Evolutionary conservation across 2,113 vertebrate species (phyloP).

Genomic region (Neodontobutis hainanensis): DNA sequence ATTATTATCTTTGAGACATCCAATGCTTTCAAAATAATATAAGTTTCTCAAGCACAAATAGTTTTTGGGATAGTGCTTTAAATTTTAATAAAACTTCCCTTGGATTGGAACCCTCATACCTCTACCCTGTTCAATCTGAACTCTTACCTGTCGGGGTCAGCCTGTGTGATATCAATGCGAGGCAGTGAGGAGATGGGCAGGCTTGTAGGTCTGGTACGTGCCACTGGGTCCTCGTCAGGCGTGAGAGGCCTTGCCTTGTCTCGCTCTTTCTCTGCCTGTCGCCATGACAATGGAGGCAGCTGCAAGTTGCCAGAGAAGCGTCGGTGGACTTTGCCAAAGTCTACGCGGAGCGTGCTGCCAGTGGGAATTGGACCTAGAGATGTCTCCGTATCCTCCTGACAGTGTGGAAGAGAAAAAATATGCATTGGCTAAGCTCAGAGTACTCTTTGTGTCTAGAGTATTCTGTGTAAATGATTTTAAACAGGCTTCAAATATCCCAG

Average conservation of each 20-base stretch:
- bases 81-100: no score
- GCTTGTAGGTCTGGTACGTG: conserved; percentile 86
- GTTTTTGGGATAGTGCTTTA: no score
- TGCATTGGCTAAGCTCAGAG: not conserved
- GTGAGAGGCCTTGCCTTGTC: conserved; percentile 71
- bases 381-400: conserved; percentile 83
- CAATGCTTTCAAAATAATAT: no score
- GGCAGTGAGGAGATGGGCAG: conserved; percentile 84
- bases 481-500: no score
- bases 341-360: conserved; percentile 84
- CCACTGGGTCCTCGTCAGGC: conserved; percentile 83
- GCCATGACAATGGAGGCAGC: conserved; percentile 89
- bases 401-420: not conserved
- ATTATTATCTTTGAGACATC: no score
- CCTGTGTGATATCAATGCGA: conserved; percentile 91
- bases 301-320: conserved; percentile 91
- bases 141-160: conserved; percentile 85
- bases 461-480: no score
- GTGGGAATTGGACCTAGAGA: conserved; percentile 63
- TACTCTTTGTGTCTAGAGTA: no score
- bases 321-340: conserved; percentile 86
- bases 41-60: no score
- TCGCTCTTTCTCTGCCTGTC: conserved; percentile 81
- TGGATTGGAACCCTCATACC: no score
- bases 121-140: no score